Base-by-base conservation (phyloP, 2,113 vertebrate species). In the Panthera tigris region DNA sequence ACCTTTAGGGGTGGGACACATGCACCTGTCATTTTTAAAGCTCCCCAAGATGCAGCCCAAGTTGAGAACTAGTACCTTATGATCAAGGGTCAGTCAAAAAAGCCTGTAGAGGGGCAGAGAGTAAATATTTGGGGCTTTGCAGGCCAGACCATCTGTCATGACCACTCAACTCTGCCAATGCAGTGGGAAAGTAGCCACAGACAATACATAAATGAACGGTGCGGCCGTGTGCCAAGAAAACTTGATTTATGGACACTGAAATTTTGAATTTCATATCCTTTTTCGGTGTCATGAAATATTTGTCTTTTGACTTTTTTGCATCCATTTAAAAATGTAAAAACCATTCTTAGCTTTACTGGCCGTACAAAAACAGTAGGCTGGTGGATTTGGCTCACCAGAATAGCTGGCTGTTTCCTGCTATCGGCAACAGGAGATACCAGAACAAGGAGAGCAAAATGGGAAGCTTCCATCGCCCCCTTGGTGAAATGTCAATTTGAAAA, bases 401-500 rank as follows among this genome's bases (percentile, higher is more conserved):
- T 6, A 39, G 48, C 29, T 52, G 48, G 29, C 74, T 41, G 10
- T 5, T 63, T 93, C 55, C 45, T 85, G 36, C 29, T 55, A 15
- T 33, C 69, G 71, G 61, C 69, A 89, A 55, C 50, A 50, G 7
- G 31, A 89, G 45, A 21, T 52, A 76, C 57, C 41, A 27, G 84
- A 39, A 68, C 8, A 52, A 71, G n/a, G 63, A 74, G 14, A 88
- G 31, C 27, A 74, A 96, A 91, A 73, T 73, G 69, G 80, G 88
- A 88, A 82, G 23, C 73, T 82, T 84, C 87, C 81, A 78, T n/a
- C 61, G 65, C 68, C 57, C 88, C 63, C 74, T 94, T 63, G 79
- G 33, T 89, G 83, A 97, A 95, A 92, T 71, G 50, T 91, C 86
- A 91, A 86, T 89, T 86, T 81, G 48, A 94, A 95, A 94, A 80